Evolutionary conservation across 1,140 invertebrate species (phyloP), one percentile per base, ranked within the genome.

Genomic region (Artemia franciscana): DNA sequence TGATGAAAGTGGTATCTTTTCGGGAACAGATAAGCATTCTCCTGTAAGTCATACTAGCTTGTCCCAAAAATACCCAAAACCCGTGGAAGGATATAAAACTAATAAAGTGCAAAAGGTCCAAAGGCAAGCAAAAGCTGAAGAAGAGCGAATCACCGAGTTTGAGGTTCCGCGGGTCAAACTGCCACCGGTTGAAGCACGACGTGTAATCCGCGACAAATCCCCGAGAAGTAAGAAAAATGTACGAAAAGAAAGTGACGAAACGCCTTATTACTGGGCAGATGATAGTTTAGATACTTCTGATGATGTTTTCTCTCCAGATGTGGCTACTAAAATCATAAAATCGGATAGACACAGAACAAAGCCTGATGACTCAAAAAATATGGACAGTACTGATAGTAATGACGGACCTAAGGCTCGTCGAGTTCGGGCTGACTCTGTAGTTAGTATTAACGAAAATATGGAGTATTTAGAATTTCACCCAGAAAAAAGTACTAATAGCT

Each of bases 401-500:
- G 39, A 51, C 12, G 39, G 39, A 18, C 12, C 21, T 18, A 51
- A 51, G 39, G 39, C 12, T 12, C 39, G 39, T 15, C 39, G 39
- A 51, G 39, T 51, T 15, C 39, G 30, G 63, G 65, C 60, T 64
- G 66, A 63, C 61, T 68, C 66, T 64, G 67, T 63, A 63, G 73
- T 74, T 65, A 72, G 71, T 60, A 74, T 74, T 59, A 73, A 73
- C 66, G 72, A 73, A 60, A 69, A 71, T 64, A 69, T 70, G 58
- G 67, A 73, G 65, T 73, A 73, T 67, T 73, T 72, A 68, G 73
- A 74, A 65, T 74, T 68, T 65, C 59, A 27, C 61, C 25, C 57
- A 5, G 9, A 24, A 57, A 4, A 25, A 51, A 26, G 69, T 63
- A 67, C 68, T 65, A 69, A 69, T 66, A 67, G 69, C 66, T 67